These are phyloP conservation scores for Melanargia galathea DNA, from an alignment of 2,888 invertebrate genomes.

Conservation along the genomic window DNA sequence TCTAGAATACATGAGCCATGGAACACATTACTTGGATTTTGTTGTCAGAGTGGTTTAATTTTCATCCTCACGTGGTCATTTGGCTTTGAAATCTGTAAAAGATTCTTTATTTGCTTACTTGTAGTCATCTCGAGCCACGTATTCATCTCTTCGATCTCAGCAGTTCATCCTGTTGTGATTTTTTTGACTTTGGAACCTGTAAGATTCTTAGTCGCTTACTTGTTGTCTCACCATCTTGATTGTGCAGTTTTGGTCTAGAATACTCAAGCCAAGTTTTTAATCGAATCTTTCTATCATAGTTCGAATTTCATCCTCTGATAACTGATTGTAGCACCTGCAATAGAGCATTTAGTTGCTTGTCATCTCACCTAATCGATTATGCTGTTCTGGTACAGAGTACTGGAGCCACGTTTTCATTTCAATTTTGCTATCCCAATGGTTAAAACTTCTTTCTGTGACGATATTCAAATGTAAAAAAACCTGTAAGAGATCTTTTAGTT, in stretches of 20 bases:
- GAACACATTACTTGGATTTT: not conserved
- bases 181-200: too few relatives aligned
- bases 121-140: too few relatives aligned
- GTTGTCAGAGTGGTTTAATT: not conserved
- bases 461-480: not conserved
- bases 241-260: too few relatives aligned
- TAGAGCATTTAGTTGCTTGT: not conserved
- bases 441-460: not conserved
- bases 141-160: too few relatives aligned
- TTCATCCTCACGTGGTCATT: not conserved
- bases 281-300: not conserved
- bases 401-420: not conserved
- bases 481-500: not conserved
- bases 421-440: not conserved
- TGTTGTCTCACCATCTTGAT: too few relatives aligned
- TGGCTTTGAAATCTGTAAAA: slow-evolving; percentile 2
- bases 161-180: too few relatives aligned
- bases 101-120: slow-evolving; percentile 1
- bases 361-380: not conserved
- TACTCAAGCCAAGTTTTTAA: not conserved
- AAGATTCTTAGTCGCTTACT: too few relatives aligned
- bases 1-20: too few relatives aligned
- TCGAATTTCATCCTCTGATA: not conserved
- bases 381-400: not conserved
- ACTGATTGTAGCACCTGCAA: not conserved